These are phyloP conservation scores for Notolepis coatsorum DNA, from an alignment of 2,797 vertebrate genomes.

Conservation along the genomic window DNA sequence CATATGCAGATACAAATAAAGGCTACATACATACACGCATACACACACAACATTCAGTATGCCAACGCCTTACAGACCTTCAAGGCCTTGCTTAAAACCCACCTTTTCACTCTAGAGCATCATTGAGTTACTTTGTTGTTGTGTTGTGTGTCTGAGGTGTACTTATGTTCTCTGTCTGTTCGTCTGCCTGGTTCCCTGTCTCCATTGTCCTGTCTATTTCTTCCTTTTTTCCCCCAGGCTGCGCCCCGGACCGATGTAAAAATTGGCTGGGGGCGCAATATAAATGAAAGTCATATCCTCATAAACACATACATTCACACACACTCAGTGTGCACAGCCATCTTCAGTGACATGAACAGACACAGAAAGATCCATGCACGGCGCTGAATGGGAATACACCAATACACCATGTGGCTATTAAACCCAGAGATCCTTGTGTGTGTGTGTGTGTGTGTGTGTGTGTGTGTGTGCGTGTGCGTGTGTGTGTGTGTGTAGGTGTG, in stretches of 20 bases:
- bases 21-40: conserved; percentile 13
- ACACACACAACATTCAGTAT: conserved; percentile 7
- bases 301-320: conserved; percentile 12
- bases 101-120: no score
- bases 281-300: no score
- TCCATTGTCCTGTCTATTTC: no score
- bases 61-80: no score
- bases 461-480: conserved; percentile 2
- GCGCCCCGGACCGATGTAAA: no score
- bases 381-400: neutral
- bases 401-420: conserved; percentile 4
- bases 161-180: no score
- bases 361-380: neutral
- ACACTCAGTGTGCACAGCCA: conserved; percentile 4
- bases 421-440: neutral
- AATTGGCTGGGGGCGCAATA: no score
- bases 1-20: neutral
- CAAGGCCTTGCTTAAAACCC: no score
- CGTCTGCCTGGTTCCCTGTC: no score
- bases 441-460: conserved; percentile 11
- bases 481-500: neutral
- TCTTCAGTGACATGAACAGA: neutral
- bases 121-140: no score
- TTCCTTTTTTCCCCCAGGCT: no score
- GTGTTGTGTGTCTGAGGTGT: no score